A percentile compares a stretch with the other conserved stretches of the same genome.
These are phyloP conservation scores for Dexiosoma caninum DNA, from an alignment of 2,888 invertebrate species.

Conservation along the genomic window DNA sequence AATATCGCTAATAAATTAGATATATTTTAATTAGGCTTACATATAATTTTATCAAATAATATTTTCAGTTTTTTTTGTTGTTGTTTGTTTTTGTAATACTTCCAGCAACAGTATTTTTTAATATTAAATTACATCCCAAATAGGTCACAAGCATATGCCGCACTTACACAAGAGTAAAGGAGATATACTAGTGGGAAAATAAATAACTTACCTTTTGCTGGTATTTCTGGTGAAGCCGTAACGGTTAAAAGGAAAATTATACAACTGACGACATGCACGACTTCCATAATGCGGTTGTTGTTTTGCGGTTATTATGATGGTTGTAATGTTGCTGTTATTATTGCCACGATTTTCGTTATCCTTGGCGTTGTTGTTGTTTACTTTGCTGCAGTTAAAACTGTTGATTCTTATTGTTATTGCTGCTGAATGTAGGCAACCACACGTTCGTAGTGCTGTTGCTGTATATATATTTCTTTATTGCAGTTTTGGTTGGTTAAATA, in stretches of 20 bases:
- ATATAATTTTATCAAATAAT: too few species aligned
- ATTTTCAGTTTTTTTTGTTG: too few species aligned
- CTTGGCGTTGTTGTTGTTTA: not conserved
- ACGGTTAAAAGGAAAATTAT: conserved; percentile 71
- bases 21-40: too few species aligned
- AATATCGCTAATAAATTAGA: too few species aligned
- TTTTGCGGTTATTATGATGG: conserved; percentile 47
- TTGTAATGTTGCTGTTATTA: conserved; percentile 40
- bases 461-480: not conserved
- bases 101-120: not conserved
- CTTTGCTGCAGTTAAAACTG: conserved; percentile 1
- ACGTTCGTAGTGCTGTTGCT: not conserved
- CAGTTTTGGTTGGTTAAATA: conserved; percentile 7
- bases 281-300: conserved; percentile 65
- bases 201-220: conserved; percentile 73
- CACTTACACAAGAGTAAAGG: not conserved
- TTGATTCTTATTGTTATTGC: conserved; percentile 17
- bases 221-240: conserved; percentile 73
- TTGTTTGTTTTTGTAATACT: not conserved
- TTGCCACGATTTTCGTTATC: conserved; percentile 24
- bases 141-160: not conserved
- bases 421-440: not conserved
- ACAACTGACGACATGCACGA: conserved; percentile 66
- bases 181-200: not conserved
- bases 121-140: not conserved